Percentiles rank a stretch among this genome's conserved stretches.
Evolutionary conservation across 2,113 vertebrate species (phyloP).

Genomic region (Cololabis saira): DNA sequence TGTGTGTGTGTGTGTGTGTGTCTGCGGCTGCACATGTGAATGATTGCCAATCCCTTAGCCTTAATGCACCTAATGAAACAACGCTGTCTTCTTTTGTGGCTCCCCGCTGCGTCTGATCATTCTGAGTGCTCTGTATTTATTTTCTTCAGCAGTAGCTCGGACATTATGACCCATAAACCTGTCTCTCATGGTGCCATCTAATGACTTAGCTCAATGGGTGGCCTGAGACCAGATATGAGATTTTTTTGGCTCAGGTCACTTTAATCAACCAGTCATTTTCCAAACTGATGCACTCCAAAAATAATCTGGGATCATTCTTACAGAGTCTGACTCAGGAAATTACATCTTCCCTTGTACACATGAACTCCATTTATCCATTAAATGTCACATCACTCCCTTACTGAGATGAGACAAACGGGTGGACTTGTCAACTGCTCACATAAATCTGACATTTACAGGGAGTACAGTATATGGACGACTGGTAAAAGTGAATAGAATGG

Average conservation of each 20-base stretch:
- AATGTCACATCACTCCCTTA: constrained; percentile 43
- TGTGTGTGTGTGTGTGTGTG: constrained; percentile 14
- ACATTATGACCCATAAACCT: constrained; percentile 26
- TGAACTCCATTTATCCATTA: constrained; percentile 47
- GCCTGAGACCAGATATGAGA: constrained; percentile 36
- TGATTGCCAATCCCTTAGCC: not conserved
- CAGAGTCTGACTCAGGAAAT: constrained; percentile 63
- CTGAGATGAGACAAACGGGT: constrained; percentile 36
- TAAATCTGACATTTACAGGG: constrained; percentile 39
- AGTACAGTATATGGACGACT: constrained; percentile 18
- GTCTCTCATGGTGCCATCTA: not conserved
- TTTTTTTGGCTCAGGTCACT: constrained; percentile 42
- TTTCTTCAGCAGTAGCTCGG: not conserved
- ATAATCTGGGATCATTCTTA: constrained; percentile 52
- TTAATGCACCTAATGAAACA: constrained; percentile 9
- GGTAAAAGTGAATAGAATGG: constrained; percentile 11
- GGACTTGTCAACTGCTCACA: constrained; percentile 33
- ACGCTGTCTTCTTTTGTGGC: constrained; percentile 3
- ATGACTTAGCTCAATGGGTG: constrained; percentile 19
- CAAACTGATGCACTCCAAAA: constrained; percentile 37
- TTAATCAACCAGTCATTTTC: constrained; percentile 60
- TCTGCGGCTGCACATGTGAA: too few species aligned
- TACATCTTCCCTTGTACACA: constrained; percentile 60
- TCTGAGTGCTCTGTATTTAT: not conserved
- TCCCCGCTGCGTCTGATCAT: not conserved